These are phyloP conservation scores for Lissocephala sabroskyi DNA, from an alignment of 2,888 invertebrate genomes.

Conservation along the genomic window DNA sequence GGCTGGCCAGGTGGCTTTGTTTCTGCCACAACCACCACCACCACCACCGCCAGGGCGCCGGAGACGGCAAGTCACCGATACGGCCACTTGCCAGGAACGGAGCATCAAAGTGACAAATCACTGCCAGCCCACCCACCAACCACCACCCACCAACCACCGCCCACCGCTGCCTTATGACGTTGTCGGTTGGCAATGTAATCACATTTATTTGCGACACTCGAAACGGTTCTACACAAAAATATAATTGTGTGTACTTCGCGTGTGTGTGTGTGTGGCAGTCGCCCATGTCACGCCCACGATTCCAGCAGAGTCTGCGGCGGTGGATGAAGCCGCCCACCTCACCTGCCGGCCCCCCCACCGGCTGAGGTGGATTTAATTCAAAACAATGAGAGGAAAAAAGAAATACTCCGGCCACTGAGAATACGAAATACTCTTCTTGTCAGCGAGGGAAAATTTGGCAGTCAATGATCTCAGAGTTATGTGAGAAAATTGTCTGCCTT, in stretches of 20 bases:
- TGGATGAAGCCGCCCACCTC: no score
- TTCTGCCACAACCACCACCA: not conserved
- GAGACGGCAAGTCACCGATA: not conserved
- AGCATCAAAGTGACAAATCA: conserved; percentile 53
- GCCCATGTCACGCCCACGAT: conserved; percentile 14
- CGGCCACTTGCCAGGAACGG: conserved; percentile 14
- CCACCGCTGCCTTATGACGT: conserved; percentile 7
- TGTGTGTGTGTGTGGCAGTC: conserved; percentile 51
- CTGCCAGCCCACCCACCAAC: conserved; percentile 25
- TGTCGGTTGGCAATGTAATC: conserved; percentile 39
- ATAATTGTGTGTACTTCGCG: no score
- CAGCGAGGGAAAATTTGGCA: no score
- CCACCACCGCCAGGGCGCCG: not conserved
- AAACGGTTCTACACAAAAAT: conserved; percentile 40
- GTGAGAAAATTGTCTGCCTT: no score
- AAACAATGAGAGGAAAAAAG: conserved; percentile 1
- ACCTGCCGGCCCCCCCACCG: conserved; percentile 1
- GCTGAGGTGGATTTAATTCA: no score
- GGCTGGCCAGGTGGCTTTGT: no score
- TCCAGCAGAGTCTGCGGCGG: no score
- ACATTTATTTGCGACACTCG: conserved; percentile 58
- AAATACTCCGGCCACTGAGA: not conserved
- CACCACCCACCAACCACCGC: not conserved
- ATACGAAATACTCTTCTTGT: not conserved
- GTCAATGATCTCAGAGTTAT: no score